These are phyloP conservation scores for Hyposoter dolosus DNA, from an alignment of 2,888 invertebrate genomes.

Conservation along the genomic window DNA sequence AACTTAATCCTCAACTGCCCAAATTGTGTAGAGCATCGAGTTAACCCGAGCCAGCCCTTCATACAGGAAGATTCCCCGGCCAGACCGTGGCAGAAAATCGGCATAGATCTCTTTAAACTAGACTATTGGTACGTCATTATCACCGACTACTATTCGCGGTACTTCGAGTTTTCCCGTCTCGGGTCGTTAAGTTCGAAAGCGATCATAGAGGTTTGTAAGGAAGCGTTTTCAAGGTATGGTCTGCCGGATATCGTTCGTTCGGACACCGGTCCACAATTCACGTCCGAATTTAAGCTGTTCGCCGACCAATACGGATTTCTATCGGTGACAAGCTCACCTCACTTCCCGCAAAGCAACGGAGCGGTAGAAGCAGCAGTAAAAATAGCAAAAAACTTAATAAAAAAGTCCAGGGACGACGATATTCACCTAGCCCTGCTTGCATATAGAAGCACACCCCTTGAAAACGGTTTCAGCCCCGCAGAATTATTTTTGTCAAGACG, in stretches of 20 bases:
- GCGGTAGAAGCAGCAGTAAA: slow-evolving; percentile 68
- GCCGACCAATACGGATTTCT: slow-evolving; percentile 35
- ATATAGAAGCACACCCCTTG: slow-evolving; percentile 17
- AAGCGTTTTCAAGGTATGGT: slow-evolving; percentile 28
- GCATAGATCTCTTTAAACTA: slow-evolving; percentile 61
- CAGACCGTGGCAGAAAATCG: slow-evolving; percentile 65
- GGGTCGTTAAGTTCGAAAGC: slow-evolving; percentile 29
- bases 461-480: slow-evolving; percentile 51
- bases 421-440: slow-evolving; percentile 10
- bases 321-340: slow-evolving; percentile 56
- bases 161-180: slow-evolving; percentile 56
- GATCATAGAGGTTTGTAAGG: slow-evolving; percentile 26
- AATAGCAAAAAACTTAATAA: slow-evolving; percentile 36
- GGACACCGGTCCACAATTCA: slow-evolving; percentile 46
- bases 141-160: slow-evolving; percentile 62
- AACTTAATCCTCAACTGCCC: slow-evolving; percentile 59
- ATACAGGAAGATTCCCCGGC: slow-evolving; percentile 54
- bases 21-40: slow-evolving; percentile 58
- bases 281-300: slow-evolving; percentile 27
- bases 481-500: slow-evolving; percentile 36
- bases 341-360: slow-evolving; percentile 70
- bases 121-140: slow-evolving; percentile 41
- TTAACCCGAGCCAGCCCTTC: slow-evolving; percentile 57
- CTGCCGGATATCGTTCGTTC: slow-evolving; percentile 38
- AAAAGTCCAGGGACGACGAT: slow-evolving; percentile 33